Evolutionary conservation across 2,113 vertebrate genomes (phyloP).

Genomic region (Atractosteus spatula): DNA sequence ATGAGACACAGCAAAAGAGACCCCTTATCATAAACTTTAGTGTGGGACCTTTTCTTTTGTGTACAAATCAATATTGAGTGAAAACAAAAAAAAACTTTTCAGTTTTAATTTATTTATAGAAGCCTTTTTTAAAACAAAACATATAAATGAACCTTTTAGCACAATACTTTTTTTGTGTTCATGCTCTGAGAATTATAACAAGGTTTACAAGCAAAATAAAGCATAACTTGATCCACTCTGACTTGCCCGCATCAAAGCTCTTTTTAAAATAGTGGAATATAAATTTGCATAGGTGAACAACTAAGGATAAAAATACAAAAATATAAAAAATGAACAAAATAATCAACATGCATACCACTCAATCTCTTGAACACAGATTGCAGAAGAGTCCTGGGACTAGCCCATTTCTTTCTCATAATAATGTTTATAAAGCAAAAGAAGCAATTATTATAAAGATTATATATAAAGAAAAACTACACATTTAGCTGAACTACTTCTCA

Average conservation of each 20-base stretch:
- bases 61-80: slow-evolving; percentile 19
- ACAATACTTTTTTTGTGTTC: slow-evolving; percentile 37
- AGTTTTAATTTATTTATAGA: slow-evolving; percentile 67
- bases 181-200: slow-evolving; percentile 36
- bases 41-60: not conserved
- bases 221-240: slow-evolving; percentile 63
- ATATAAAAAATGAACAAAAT: slow-evolving; percentile 28
- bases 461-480: slow-evolving; percentile 33
- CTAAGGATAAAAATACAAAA: slow-evolving; percentile 34
- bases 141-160: slow-evolving; percentile 35
- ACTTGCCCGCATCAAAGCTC: slow-evolving; percentile 80
- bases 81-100: slow-evolving; percentile 26
- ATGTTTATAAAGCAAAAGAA: slow-evolving; percentile 40
- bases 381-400: slow-evolving; percentile 42
- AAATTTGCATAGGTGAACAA: slow-evolving; percentile 34
- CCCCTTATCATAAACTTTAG: not conserved
- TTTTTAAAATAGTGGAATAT: slow-evolving; percentile 46
- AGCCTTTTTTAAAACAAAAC: slow-evolving; percentile 55
- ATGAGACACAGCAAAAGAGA: not conserved
- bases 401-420: slow-evolving; percentile 42
- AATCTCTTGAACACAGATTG: slow-evolving; percentile 42
- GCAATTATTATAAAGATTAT: slow-evolving; percentile 30
- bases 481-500: slow-evolving; percentile 28
- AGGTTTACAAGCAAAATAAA: slow-evolving; percentile 33
- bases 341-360: slow-evolving; percentile 53